Percentiles rank a stretch among this genome's conserved stretches.
Conservation (phyloP, 2,113 vertebrate genomes). For the Phalacrocorax aristotelis region DNA sequence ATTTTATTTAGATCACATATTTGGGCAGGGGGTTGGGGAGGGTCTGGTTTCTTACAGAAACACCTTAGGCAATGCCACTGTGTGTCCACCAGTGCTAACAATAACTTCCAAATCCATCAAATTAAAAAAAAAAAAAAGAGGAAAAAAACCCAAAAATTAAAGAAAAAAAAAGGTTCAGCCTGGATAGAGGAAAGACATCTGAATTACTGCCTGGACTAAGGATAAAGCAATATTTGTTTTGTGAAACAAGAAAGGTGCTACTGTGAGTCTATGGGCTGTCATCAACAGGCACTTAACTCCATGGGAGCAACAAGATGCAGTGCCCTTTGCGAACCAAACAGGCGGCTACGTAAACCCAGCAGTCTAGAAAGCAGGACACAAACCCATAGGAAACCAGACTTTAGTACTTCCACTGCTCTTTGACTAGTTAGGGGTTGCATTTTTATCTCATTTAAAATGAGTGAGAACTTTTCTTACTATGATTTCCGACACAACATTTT, state of each 20-base stretch:
- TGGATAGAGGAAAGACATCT: background rate
- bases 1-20: background rate
- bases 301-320: background rate
- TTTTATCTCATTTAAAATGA: background rate
- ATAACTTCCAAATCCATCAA: background rate
- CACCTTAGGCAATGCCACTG: background rate
- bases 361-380: background rate
- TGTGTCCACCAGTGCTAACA: background rate
- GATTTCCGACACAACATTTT: background rate
- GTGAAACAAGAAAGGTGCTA: background rate
- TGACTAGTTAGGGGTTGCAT: rapidly evolving
- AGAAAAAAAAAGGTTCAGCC: background rate
- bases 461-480: background rate
- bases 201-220: background rate
- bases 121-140: background rate
- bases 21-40: rapidly evolving
- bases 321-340: background rate
- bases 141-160: no score
- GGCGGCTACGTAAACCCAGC: background rate
- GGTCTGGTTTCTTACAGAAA: background rate
- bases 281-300: background rate
- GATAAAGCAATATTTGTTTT: background rate
- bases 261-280: background rate
- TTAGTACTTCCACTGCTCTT: background rate
- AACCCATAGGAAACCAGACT: background rate